Conservation (phyloP, 2,797 vertebrate species). For the Betta splendens region DNA sequence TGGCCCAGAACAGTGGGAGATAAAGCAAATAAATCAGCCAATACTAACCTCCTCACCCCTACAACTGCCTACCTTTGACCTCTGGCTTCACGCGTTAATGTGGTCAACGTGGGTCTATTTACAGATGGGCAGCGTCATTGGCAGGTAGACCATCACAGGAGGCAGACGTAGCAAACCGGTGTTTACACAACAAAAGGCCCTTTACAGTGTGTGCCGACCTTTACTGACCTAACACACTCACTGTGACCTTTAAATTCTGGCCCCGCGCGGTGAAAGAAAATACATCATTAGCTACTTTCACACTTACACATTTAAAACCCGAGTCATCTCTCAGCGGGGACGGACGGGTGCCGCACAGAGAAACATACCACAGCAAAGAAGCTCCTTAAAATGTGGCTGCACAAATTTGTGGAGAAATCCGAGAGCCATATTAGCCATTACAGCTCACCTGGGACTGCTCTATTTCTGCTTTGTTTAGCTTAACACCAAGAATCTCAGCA, state of each 20-base stretch:
- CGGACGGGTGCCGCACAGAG: background rate
- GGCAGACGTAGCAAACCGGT: slow-evolving; percentile 69
- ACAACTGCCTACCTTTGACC: slow-evolving; percentile 68
- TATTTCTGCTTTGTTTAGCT: slow-evolving; percentile 98
- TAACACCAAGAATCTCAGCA: slow-evolving; percentile 96
- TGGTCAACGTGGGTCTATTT: slow-evolving; percentile 72
- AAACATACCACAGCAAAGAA: background rate
- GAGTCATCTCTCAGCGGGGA: background rate
- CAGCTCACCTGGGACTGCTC: slow-evolving; percentile 96
- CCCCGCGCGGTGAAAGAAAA: slow-evolving; percentile 3
- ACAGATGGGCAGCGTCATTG: slow-evolving; percentile 68
- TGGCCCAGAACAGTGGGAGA: slow-evolving; percentile 60
- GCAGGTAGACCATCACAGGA: slow-evolving; percentile 65
- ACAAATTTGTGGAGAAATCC: background rate
- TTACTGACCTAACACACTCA: slow-evolving; percentile 65
- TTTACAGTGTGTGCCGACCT: slow-evolving; percentile 71
- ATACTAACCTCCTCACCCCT: slow-evolving; percentile 68
- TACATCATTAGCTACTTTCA: slow-evolving; percentile 18
- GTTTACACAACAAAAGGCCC: slow-evolving; percentile 68
- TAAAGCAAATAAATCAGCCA: slow-evolving; percentile 77
- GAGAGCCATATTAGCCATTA: slow-evolving; percentile 1
- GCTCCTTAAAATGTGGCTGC: background rate
- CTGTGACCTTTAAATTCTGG: slow-evolving; percentile 63
- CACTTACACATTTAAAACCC: background rate
- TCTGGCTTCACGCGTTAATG: slow-evolving; percentile 72